Conservation (phyloP, 2,888 invertebrate species). For the Monoplex corrugatus region DNA sequence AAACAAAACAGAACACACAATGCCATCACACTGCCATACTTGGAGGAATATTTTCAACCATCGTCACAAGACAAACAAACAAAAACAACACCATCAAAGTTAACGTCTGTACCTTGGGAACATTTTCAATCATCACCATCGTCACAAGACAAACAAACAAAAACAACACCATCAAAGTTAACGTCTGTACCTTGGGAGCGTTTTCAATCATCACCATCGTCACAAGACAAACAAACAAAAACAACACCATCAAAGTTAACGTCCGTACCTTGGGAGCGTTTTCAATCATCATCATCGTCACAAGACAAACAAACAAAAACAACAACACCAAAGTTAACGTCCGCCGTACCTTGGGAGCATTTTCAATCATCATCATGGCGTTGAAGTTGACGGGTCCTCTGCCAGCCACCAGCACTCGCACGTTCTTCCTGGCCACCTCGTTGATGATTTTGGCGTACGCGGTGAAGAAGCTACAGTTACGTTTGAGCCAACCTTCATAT, state of each 20-base stretch:
- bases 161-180: too few relatives aligned
- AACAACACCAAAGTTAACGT: neutral
- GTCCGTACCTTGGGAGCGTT: constrained; percentile 67
- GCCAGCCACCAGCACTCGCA: constrained; percentile 73
- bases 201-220: constrained; percentile 71
- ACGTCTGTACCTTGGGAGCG: too few relatives aligned
- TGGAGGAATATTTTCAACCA: too few relatives aligned
- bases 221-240: too few relatives aligned
- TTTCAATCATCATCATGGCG: constrained; percentile 73
- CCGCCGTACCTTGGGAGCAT: constrained; percentile 66
- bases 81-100: too few relatives aligned
- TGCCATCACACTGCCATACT: too few relatives aligned
- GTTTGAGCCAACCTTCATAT: constrained; percentile 70
- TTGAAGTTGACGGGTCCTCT: constrained; percentile 78
- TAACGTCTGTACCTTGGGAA: too few relatives aligned
- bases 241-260: neutral
- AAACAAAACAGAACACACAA: too few relatives aligned
- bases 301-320: too few relatives aligned
- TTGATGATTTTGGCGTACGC: constrained; percentile 74
- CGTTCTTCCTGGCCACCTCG: constrained; percentile 67
- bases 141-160: too few relatives aligned
- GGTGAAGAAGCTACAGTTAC: constrained; percentile 70
- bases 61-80: too few relatives aligned
- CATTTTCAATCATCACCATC: too few relatives aligned
- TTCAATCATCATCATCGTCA: constrained; percentile 71